These are phyloP conservation scores for Papilio glaucus DNA, from an alignment of 1,140 invertebrate species.

Conservation along the genomic window DNA sequence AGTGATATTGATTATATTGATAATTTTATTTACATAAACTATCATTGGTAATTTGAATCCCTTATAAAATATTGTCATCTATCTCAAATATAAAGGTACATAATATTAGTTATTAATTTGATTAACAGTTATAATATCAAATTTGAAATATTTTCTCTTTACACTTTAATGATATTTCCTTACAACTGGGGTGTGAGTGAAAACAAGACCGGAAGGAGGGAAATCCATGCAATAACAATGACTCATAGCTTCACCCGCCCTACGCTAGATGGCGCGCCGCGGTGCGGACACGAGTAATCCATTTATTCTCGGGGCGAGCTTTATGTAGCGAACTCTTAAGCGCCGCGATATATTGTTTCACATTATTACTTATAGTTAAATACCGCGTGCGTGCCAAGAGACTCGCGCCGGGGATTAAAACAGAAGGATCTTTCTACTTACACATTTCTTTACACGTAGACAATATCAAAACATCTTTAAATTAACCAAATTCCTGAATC, in stretches of 20 bases:
- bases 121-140: conserved; percentile 44
- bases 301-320: conserved; percentile 80
- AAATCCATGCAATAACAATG: conserved; percentile 81
- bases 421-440: neutral
- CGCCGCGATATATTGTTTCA: conserved; percentile 74
- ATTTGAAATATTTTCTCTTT: conserved; percentile 72
- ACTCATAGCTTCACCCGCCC: conserved; percentile 76
- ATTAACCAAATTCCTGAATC: neutral
- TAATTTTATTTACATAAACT: too few species aligned
- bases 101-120: neutral
- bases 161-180: conserved; percentile 72
- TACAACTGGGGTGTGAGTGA: conserved; percentile 76
- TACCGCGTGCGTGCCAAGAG: conserved; percentile 59
- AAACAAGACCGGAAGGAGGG: conserved; percentile 76
- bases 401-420: conserved; percentile 51
- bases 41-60: too few species aligned
- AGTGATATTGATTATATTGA: conserved; percentile 30
- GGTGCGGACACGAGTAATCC: conserved; percentile 81
- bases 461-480: neutral
- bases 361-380: conserved; percentile 77
- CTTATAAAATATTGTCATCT: too few species aligned
- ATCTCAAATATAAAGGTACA: too few species aligned
- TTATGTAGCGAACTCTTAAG: conserved; percentile 81
- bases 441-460: conserved; percentile 7
- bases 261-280: conserved; percentile 76